Base-by-base conservation (phyloP, 1,140 invertebrate species). In the Hyphantria cunea region DNA sequence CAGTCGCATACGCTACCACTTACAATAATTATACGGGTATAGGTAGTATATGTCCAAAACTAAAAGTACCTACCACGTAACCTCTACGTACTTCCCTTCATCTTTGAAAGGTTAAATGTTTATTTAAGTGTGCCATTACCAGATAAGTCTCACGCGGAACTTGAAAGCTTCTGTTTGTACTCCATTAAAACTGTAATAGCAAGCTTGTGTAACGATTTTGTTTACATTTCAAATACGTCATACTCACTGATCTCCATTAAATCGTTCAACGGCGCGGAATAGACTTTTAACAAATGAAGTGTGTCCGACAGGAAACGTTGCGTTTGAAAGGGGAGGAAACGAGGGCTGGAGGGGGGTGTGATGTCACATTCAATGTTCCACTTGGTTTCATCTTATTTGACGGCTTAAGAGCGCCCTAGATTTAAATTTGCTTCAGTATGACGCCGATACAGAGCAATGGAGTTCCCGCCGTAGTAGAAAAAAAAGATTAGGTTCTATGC, bases 331-430 rank as follows among this genome's bases (percentile, higher is more conserved):
- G 48, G 47, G n/a, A 25, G 17, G 17, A 5, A 25, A 25, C 2
- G 17, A 25, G 5, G 5, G 17, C n/a, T 3, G 17, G 17, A 25
- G 17, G 17, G 17, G 17, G 17, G 5, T 3, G 17, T 1, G 17
- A 42, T 17, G 80, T 80, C 81, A 72, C 56, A 67, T 76, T 60
- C 68, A 70, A 80, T 78, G 68, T 80, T 66, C 64, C 77, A 70
- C 59, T 62, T 50, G 73, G 67, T 66, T 81, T 75, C 74, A 80
- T 73, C 72, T 72, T 68, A 64, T 74, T 68, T 84, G 81, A 84
- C 77, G 71, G 77, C 69, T 78, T 80, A 76, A 81, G 73, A 73
- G 77, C 68, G 75, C 61, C 66, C 70, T 45, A 72, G 68, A 80
- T 66, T 58, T 52, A 39, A 58, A 66, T 41, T 50, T 50, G 59